Conservation (phyloP, 2,797 vertebrate species). For the Odontamblyopus lacepedii region DNA sequence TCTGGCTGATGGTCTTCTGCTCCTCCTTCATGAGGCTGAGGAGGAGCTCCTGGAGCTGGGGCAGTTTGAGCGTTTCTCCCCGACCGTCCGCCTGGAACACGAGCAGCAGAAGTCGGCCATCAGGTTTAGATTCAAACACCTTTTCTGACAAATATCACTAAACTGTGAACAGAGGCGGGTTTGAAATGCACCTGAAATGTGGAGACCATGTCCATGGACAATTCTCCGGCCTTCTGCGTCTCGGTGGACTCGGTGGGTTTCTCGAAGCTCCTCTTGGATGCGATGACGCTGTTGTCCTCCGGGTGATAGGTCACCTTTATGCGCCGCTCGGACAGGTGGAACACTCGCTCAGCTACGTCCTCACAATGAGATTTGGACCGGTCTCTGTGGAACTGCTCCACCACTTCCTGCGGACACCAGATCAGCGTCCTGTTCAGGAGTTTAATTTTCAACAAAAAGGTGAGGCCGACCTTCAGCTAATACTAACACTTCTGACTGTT, state of each 20-base stretch:
- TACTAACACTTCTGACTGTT: too few relatives aligned
- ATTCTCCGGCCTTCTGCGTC: background rate
- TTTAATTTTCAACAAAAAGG: too few relatives aligned
- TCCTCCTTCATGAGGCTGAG: conserved; percentile 30
- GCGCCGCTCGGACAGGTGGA: conserved; percentile 19
- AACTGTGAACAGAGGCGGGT: background rate
- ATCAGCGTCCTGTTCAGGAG: background rate
- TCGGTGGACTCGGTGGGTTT: conserved; percentile 20
- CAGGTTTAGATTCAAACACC: background rate
- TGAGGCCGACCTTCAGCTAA: too few relatives aligned
- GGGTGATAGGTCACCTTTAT: conserved; percentile 58
- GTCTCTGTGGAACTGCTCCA: conserved; percentile 66
- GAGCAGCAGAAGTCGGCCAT: background rate
- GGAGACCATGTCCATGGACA: conserved; percentile 28
- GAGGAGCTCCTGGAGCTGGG: conserved; percentile 32
- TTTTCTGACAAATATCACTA: background rate
- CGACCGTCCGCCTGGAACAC: conserved; percentile 33
- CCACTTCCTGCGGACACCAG: conserved; percentile 38
- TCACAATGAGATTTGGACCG: conserved; percentile 36
- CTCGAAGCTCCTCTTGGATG: conserved; percentile 39
- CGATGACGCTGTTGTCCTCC: conserved; percentile 31
- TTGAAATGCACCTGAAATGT: conserved; percentile 48
- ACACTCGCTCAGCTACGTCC: conserved; percentile 60
- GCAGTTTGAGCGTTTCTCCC: background rate
- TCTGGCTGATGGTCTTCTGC: background rate